Evolutionary conservation across 2,797 vertebrate species (phyloP), one percentile per base, ranked within the genome.

Genomic region (Pipistrellus pygmaeus): DNA sequence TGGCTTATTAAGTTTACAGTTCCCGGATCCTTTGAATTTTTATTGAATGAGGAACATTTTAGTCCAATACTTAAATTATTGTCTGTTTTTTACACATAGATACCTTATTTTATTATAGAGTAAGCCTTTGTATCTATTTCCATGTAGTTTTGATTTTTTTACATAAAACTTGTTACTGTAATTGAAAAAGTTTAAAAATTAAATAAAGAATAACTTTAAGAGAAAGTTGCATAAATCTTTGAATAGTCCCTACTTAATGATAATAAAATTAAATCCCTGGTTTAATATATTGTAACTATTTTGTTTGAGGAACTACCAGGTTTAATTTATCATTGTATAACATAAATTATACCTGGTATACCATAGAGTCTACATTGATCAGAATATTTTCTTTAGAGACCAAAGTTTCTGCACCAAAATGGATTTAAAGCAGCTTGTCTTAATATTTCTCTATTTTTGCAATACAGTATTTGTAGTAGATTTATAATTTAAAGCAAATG

Each of bases 381-480:
- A 85, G 21, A 92, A 55, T 91, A 62, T 89, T 84, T 94, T 92
- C 82, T 82, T 95, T 77, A 80, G 62, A 68, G 55, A 89, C 9
- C 4, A 60, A 8, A 51, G 51, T 88, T 89, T 92, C 72, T 86
- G 35, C 75, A 53, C 81, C 38, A 48, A 77, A 77, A 66, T 94
- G 46, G 71, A 88, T 82, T 46, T 75, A 86, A 80, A 27, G 30
- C 32, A 86, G 64, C 18, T 83, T 90, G 18, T 82, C 75, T 38
- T 83, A 80, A 35, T 72, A 35, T 82, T 85, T 85, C 30, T 91
- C 23, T 68, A 18, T 75, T 73, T 73, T 89, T 85, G 12, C 35
- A 85, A 10, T 55, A 87, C 48, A 85, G 2, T 55, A 87, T 57
- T 72, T 77, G 30, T 78, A 62, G 64, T 14, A 32, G 27, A 44